These are phyloP conservation scores for Pardalotus punctatus DNA, from an alignment of 2,113 vertebrate genomes.

Conservation along the genomic window DNA sequence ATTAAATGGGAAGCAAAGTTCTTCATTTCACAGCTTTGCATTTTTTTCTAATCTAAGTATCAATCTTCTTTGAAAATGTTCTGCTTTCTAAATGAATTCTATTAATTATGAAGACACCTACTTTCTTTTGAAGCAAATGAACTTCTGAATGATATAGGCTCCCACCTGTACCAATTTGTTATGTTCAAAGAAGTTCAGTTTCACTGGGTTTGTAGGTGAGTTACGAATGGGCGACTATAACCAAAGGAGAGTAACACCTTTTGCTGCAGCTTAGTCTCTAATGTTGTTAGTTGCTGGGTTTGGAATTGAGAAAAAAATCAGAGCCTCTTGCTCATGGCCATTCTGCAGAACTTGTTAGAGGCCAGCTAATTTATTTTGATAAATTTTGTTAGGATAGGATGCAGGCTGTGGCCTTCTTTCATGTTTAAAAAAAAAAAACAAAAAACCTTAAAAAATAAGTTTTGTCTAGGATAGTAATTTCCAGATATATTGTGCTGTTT, in stretches of 20 bases:
- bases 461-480: conserved; percentile 13
- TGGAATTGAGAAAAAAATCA: neutral
- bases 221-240: neutral
- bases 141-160: neutral
- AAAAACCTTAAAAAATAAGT: neutral
- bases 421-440: neutral
- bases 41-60: neutral
- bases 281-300: neutral
- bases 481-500: neutral
- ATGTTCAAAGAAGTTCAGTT: neutral
- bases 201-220: neutral
- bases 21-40: neutral
- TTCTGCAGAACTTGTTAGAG: neutral
- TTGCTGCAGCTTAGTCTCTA: neutral
- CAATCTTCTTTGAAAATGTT: neutral
- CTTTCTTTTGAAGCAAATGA: neutral
- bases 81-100: neutral
- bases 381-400: neutral
- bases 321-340: neutral
- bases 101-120: conserved; percentile 4
- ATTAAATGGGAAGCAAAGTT: neutral
- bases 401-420: neutral
- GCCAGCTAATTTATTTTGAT: neutral
- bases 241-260: neutral
- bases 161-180: neutral